Conservation (phyloP, 1,140 invertebrate genomes). For the Drosophila pectinifera region DNA sequence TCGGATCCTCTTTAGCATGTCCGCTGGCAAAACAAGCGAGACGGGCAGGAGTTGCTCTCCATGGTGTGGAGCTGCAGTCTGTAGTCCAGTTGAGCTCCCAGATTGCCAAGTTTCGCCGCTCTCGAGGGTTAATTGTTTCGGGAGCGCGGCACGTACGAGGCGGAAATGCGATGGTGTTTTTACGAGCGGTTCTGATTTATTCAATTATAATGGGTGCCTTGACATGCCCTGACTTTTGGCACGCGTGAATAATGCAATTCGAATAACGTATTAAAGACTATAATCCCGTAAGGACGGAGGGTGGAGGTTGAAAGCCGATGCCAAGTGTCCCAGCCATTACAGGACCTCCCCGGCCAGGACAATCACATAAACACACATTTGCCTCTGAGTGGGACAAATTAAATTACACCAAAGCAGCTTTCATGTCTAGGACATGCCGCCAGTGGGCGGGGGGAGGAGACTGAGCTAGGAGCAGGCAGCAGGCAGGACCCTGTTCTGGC, state of each 20-base stretch:
- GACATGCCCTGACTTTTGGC: conserved; percentile 37
- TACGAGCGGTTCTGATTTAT: conserved; percentile 43
- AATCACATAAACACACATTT: conserved; percentile 78
- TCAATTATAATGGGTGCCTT: conserved; percentile 49
- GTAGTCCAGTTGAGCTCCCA: conserved; percentile 45
- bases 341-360: conserved; percentile 25
- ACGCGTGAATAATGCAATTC: conserved; percentile 55
- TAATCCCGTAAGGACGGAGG: conserved; percentile 30
- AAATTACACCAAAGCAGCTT: conserved; percentile 78
- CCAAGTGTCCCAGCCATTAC: conserved; percentile 8
- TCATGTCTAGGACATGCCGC: conserved; percentile 59
- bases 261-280: conserved; percentile 31
- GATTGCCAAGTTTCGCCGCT: conserved; percentile 57
- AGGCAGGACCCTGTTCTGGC: conserved; percentile 10
- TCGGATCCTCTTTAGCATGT: conserved; percentile 62
- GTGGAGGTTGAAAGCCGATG: neutral
- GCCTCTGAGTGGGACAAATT: conserved; percentile 66
- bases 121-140: conserved; percentile 67
- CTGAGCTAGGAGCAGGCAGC: conserved; percentile 1
- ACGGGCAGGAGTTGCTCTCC: conserved; percentile 24
- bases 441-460: neutral
- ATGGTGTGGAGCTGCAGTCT: conserved; percentile 17
- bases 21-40: conserved; percentile 55
- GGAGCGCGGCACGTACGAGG: conserved; percentile 55
- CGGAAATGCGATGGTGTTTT: conserved; percentile 23